Conservation (phyloP, 2,888 invertebrate genomes). For the Acanthoscelides obtectus region DNA sequence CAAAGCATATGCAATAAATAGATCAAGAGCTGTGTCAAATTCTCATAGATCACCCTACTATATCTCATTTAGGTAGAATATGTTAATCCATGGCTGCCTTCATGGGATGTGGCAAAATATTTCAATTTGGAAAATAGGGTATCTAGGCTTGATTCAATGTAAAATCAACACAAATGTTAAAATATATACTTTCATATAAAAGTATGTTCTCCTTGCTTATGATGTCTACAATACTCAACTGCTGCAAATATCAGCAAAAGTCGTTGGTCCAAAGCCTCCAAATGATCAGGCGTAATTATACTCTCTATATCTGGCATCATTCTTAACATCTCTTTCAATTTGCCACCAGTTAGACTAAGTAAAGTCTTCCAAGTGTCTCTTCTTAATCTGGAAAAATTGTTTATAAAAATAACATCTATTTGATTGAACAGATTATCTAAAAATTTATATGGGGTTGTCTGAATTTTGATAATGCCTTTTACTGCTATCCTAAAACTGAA, state of each 20-base stretch:
- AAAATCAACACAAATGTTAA: background rate
- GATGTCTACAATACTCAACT: slow-evolving; percentile 66
- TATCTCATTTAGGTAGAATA: too few species aligned
- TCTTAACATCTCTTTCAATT: slow-evolving; percentile 61
- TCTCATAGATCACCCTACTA: too few species aligned
- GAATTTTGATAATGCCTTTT: too few species aligned
- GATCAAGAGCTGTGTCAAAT: too few species aligned
- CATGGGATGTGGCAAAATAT: too few species aligned
- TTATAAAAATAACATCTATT: background rate
- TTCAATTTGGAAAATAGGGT: too few species aligned
- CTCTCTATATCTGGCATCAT: slow-evolving; percentile 53
- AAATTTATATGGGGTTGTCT: too few species aligned
- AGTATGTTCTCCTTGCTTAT: slow-evolving; percentile 33
- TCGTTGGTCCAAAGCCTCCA: slow-evolving; percentile 71
- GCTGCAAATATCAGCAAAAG: slow-evolving; percentile 70
- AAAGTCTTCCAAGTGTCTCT: slow-evolving; percentile 68
- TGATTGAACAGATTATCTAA: background rate
- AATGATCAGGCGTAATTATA: slow-evolving; percentile 67
- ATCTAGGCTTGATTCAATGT: background rate
- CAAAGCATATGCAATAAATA: too few species aligned
- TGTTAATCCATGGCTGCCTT: too few species aligned
- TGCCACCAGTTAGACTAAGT: slow-evolving; percentile 66
- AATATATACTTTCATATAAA: slow-evolving; percentile 1
- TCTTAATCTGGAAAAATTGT: slow-evolving; percentile 55
- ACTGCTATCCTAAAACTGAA: too few species aligned